phyloP scores from a whole-genome alignment of 2,888 invertebrate species.

The Drosophila dives region DNA sequence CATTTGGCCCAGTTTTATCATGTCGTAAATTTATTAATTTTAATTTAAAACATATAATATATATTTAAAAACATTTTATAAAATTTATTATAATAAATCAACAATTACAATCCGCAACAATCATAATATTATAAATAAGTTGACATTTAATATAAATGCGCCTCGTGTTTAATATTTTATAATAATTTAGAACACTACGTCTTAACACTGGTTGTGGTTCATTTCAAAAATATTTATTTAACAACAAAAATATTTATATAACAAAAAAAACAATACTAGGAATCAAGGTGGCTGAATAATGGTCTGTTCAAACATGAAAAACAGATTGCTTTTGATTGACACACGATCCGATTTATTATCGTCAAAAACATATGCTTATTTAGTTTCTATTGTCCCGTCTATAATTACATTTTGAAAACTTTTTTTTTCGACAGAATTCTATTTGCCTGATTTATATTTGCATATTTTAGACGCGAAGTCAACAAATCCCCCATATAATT shows the following conservation, averaged over 20 bases:
- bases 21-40: not conserved
- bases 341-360: slow-evolving; percentile 6
- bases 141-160: no score
- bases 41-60: not conserved
- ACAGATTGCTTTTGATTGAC: slow-evolving; percentile 1
- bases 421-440: not conserved
- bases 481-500: slow-evolving; percentile 10
- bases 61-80: no score
- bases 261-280: not conserved
- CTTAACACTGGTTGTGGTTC: not conserved
- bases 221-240: not conserved
- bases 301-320: slow-evolving; percentile 3
- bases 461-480: not conserved
- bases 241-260: not conserved
- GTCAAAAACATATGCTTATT: not conserved
- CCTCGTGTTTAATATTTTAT: no score
- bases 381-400: not conserved
- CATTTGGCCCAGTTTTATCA: not conserved
- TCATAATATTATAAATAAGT: no score
- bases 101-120: no score
- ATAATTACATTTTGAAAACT: not conserved
- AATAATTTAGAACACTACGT: no score
- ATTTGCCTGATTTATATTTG: slow-evolving; percentile 13
- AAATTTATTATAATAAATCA: no score
- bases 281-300: not conserved